Base-by-base conservation (phyloP, 1,140 invertebrate species). In the Drosophila erecta region DNA sequence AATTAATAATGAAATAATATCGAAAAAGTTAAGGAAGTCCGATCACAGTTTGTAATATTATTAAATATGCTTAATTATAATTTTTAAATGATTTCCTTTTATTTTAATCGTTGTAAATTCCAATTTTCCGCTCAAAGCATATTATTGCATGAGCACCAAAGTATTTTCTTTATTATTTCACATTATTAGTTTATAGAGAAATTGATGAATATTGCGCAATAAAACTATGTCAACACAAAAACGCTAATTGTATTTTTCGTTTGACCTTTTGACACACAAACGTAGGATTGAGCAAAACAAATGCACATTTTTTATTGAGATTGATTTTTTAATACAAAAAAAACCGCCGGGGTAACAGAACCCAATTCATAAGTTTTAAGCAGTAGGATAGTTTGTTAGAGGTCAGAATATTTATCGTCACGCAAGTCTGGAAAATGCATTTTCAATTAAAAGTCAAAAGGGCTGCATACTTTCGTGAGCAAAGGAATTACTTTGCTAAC, bases 401-500 rank as follows among this genome's bases (percentile, higher is more conserved):
- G 41, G 17, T 56, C 35, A 47, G 11, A 55, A 41, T 37, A 30
- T 17, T 69, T 38, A 70, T n/a, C 8, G 62, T 55, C 66, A 70
- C 66, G 66, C 49, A 35, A 54, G 35, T 24, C n/a, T 11, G 11
- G 30, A 33, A 51, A 53, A 27, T 51, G 60, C 40, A 46, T 35
- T 70, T 70, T 33, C 62, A 56, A 70, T 70, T 70, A 70, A 69
- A 67, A 35, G n/a, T 15, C n/a, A 40, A 55, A 17, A 55, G 15
- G 46, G 40, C 10, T 47, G 62, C 62, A 69, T 70, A 69, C 49
- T 69, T 70, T 55, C 35, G 64, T 51, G 41, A 35, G 22, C 14
- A 53, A 66, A 33, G 30, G 20, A 12, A 14, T 11, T 49, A 30
- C 1, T 49, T 4, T 11, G 17, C 7, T 30, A 11, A 62, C 11